Evolutionary conservation across 1,140 invertebrate genomes (phyloP).

Genomic region (Laodelphax striatellus): DNA sequence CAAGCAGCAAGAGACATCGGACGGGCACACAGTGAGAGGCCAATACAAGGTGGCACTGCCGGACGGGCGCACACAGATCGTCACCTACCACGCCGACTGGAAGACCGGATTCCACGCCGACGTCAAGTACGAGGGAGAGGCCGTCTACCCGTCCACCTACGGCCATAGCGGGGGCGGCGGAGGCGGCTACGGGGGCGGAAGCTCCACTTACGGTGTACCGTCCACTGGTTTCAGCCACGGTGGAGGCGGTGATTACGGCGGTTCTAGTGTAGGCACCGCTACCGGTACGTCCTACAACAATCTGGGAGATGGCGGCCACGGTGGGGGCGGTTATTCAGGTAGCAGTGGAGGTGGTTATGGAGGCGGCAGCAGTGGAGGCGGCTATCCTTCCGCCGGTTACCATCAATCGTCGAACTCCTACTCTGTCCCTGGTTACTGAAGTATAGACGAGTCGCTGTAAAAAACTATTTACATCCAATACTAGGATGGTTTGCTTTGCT

Average conservation of each 20-base stretch:
- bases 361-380: not conserved
- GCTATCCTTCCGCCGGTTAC: too few relatives aligned
- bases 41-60: constrained; percentile 63
- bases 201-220: constrained; percentile 2
- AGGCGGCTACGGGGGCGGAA: constrained; percentile 1
- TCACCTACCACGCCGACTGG: constrained; percentile 68
- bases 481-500: too few relatives aligned
- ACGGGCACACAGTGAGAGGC: constrained; percentile 55
- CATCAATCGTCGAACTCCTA: too few relatives aligned
- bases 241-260: constrained; percentile 8
- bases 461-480: too few relatives aligned
- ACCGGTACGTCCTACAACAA: not conserved
- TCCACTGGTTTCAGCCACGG: constrained; percentile 6
- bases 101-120: constrained; percentile 68
- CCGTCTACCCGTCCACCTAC: constrained; percentile 45
- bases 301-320: not conserved
- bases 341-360: not conserved
- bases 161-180: constrained; percentile 18
- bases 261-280: not conserved
- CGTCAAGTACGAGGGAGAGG: constrained; percentile 60
- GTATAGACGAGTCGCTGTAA: too few relatives aligned
- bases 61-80: constrained; percentile 56
- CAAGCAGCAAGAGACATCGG: constrained; percentile 52
- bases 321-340: not conserved
- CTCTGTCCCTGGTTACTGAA: too few relatives aligned